Evolutionary conservation across 2,888 invertebrate genomes (phyloP).

Genomic region (Scrobipalpa atriplicella): DNA sequence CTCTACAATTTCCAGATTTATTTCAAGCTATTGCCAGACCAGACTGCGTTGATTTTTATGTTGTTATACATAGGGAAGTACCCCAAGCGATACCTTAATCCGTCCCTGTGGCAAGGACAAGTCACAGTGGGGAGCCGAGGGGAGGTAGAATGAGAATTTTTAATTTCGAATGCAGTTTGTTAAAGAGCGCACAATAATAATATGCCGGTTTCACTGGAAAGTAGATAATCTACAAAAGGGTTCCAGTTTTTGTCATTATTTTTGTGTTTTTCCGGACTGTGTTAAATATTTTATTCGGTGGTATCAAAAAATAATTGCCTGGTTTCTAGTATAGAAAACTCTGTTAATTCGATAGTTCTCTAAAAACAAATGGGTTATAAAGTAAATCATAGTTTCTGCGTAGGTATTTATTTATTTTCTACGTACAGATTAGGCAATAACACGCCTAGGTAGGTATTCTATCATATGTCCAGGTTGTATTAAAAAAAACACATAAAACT

Average conservation of each 20-base stretch:
- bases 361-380: too few relatives aligned
- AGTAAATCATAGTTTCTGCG: too few relatives aligned
- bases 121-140: constrained; percentile 34
- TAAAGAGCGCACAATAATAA: constrained; percentile 79
- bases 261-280: constrained; percentile 1
- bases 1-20: too few relatives aligned
- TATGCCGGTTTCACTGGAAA: constrained; percentile 65
- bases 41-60: too few relatives aligned
- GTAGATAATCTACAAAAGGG: constrained; percentile 73
- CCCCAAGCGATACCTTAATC: not conserved
- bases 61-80: too few relatives aligned
- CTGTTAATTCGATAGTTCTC: too few relatives aligned
- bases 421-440: too few relatives aligned
- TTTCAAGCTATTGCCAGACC: too few relatives aligned
- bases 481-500: not conserved
- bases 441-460: too few relatives aligned
- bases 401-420: too few relatives aligned
- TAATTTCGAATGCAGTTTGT: constrained; percentile 82
- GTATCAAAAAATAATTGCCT: not conserved
- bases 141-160: constrained; percentile 76
- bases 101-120: constrained; percentile 44
- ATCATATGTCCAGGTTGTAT: not conserved
- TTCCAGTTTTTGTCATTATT: constrained; percentile 35
- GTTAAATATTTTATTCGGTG: not conserved
- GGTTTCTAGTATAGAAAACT: too few relatives aligned